Evolutionary conservation across 2,113 vertebrate species (phyloP).

Genomic region (Caranx ignobilis): DNA sequence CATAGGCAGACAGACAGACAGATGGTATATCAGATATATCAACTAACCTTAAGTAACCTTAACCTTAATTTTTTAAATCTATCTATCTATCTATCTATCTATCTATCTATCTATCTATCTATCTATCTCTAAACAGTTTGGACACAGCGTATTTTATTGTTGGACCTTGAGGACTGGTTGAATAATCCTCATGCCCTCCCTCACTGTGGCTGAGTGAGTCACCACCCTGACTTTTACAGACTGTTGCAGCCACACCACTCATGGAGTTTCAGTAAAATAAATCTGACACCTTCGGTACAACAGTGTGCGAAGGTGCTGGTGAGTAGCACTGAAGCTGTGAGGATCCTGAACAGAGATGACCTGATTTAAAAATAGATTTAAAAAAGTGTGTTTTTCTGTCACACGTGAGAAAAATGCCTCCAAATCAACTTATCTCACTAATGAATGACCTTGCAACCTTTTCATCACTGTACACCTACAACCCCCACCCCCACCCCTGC

Average conservation of each 20-base stretch:
- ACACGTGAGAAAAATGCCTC: constrained; percentile 16
- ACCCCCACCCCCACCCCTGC: no score
- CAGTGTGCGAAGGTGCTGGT: not conserved
- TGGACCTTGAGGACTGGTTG: not conserved
- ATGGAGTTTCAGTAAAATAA: not conserved
- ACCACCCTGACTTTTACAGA: not conserved
- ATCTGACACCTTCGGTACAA: not conserved
- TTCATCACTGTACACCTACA: constrained; percentile 14
- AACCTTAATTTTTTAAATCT: no score
- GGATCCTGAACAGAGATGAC: not conserved
- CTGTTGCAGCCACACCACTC: not conserved
- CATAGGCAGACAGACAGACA: no score
- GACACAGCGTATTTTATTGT: not conserved
- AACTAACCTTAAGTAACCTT: no score
- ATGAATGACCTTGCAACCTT: constrained; percentile 12
- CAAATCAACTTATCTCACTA: constrained; percentile 24
- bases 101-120: no score
- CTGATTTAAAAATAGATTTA: not conserved
- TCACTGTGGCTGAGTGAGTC: not conserved
- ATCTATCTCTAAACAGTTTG: no score
- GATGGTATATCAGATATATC: no score
- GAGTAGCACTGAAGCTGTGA: not conserved
- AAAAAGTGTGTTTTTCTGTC: constrained; percentile 11
- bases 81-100: no score
- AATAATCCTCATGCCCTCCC: not conserved